Evolutionary conservation across 2,888 invertebrate genomes (phyloP).

Genomic region (Zaprionus obscuricornis): DNA sequence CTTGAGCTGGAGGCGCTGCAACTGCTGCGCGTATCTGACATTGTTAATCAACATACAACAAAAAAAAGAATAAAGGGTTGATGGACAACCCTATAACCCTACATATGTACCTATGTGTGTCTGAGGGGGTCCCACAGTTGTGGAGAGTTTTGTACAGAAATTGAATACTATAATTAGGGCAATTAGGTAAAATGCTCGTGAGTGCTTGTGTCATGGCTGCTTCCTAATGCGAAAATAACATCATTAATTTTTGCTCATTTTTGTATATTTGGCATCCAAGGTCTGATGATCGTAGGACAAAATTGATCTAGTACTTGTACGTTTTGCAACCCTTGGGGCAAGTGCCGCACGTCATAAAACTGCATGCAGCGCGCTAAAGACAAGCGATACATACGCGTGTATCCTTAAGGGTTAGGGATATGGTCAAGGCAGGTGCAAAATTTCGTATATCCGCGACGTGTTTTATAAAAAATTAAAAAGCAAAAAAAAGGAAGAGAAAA

Average conservation of each 20-base stretch:
- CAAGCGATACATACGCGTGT: too few relatives aligned
- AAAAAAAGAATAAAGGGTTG: slow-evolving; percentile 33
- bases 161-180: slow-evolving; percentile 68
- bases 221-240: slow-evolving; percentile 78
- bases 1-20: slow-evolving; percentile 52
- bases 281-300: too few relatives aligned
- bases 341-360: too few relatives aligned
- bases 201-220: slow-evolving; percentile 75
- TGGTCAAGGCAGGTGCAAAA: slow-evolving; percentile 35
- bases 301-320: slow-evolving; percentile 22
- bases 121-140: slow-evolving; percentile 7
- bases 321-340: too few relatives aligned
- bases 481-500: too few relatives aligned
- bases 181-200: slow-evolving; percentile 76
- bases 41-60: slow-evolving; percentile 50
- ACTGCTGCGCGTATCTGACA: slow-evolving; percentile 57
- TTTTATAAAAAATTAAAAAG: too few relatives aligned
- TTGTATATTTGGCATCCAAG: too few relatives aligned
- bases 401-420: slow-evolving; percentile 26
- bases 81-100: slow-evolving; percentile 33
- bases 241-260: slow-evolving; percentile 73
- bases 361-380: too few relatives aligned
- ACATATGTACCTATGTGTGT: too few relatives aligned
- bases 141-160: slow-evolving; percentile 27
- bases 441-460: neutral